Evolutionary conservation across 2,888 invertebrate species (phyloP), one percentile per base, ranked within the genome.

Genomic region (Andrena marginata): DNA sequence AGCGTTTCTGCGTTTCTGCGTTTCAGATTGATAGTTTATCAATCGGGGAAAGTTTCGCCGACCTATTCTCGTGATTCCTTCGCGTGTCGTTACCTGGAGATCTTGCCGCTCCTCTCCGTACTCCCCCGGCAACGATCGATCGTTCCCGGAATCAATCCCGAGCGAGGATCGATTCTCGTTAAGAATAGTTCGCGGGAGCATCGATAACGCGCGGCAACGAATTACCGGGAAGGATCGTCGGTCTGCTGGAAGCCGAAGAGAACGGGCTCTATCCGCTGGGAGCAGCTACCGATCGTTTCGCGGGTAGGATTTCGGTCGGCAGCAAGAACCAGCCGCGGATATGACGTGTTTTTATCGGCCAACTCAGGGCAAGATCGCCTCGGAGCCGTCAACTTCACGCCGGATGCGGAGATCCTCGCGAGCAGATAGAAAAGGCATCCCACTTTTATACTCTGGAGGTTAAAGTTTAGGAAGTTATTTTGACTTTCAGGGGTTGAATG

Each of bases 401-500:
- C 87, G 86, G 86, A 89, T 86, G 86, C 85, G 75, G 79, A 90
- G 92, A 92, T 93, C 90, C 89, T 85, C 78, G 80, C 84, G 75
- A 81, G 85, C 88, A 91, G 92, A 93, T 93, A 92, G 91, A 91
- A 91, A 89, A 90, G 90, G 87, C 85, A 84, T 89, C 87, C 84
- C 89, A 90, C 89, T 92, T 91, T 92, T 92, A 92, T 91, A 89
- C 92, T 90, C 90, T 83, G 87, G 89, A 91, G 91, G 91, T 91
- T 90, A 90, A 91, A 92, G 91, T 92, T 92, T 90, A 86, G 87
- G 82, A 92, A 93, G 92, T 93, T 93, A 93, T 93, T 93, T 92
- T 90, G 92, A 92, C 91, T 93, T 91, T 91, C 85, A 84, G 79
- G 65, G 77, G 74, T 75, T 79, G 62, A 79, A 83, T 82, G 77